Base-by-base conservation (phyloP, 2,888 invertebrate species). In the Lasius fuliginosus region DNA sequence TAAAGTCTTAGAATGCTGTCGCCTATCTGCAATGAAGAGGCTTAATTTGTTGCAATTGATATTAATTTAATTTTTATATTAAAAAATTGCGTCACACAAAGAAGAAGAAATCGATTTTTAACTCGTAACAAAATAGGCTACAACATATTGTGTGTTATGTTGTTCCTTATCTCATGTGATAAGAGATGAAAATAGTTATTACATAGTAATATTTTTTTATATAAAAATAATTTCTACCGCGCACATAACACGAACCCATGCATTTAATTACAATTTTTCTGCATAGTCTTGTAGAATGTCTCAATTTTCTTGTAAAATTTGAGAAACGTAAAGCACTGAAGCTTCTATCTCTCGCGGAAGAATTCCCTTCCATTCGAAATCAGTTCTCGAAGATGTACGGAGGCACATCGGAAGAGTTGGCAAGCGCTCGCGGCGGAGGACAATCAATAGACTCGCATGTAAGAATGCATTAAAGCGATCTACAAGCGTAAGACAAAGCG, bases 401-500 rank as follows among this genome's bases (percentile, higher is more conserved):
- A 46, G 33, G 42, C 69, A 69, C 69, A 15, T 58, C 58, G 81
- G 85, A 85, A 82, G 85, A 88, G 74, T 65, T 67, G 68, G 86
- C 56, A 53, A 64, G 33, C 84, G 40, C 49, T 71, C 77, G 83
- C 58, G 81, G 75, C 46, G 67, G 67, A 64, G 85, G 85, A 74
- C 79, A 82, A 87, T 90, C 90, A 85, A 89, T 88, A 85, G 82
- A 86, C 82, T 88, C 86, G 87, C 88, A 84, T 84, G 88, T 84
- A 85, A 88, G 88, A 88, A 85, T 85, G 87, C 85, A 85, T 87
- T 85, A 87, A 87, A 83, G 46, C 86, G 90, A 90, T 90, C 88
- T 90, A 87, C 86, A 90, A 90, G 85, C 83, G 85, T 84, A 86
- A 88, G 90, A 90, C 90, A 90, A 90, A 88, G 90, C 88, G 60